These are phyloP conservation scores for Lacerta viridis DNA, from an alignment of 2,797 vertebrate species.

Conservation along the genomic window DNA sequence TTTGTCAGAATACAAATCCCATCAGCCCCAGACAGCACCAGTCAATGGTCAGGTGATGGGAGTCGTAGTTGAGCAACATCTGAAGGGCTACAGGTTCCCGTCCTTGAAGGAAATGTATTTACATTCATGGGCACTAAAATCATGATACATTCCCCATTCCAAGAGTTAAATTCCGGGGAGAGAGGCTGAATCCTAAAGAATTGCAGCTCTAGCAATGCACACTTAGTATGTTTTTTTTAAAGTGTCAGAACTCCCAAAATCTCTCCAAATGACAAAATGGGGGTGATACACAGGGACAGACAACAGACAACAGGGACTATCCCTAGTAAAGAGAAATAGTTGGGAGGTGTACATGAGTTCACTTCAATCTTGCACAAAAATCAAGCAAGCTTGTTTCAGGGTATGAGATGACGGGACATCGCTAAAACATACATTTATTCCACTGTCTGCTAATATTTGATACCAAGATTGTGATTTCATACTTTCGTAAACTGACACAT, in stretches of 20 bases:
- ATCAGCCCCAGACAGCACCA: too few species aligned
- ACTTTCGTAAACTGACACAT: neutral
- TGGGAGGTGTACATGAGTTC: neutral
- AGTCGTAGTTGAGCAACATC: too few species aligned
- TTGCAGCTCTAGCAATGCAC: neutral
- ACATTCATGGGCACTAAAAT: neutral
- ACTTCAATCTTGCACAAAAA: neutral
- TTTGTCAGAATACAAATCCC: too few species aligned
- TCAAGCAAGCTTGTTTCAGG: neutral
- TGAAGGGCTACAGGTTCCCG: too few species aligned
- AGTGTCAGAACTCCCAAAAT: neutral
- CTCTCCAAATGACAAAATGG: neutral
- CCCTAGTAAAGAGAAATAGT: neutral
- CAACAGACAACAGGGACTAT: neutral
- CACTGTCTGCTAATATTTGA: neutral
- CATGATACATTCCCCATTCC: neutral
- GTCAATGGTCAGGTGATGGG: too few species aligned
- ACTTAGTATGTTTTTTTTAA: neutral
- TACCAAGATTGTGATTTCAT: neutral
- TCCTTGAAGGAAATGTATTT: neutral
- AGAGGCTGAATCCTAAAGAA: neutral
- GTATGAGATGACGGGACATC: neutral
- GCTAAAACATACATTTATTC: neutral
- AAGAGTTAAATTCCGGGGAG: neutral
- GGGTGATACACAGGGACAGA: neutral